Base-by-base conservation (phyloP, 2,888 invertebrate genomes). In the Aethes cnicana region DNA sequence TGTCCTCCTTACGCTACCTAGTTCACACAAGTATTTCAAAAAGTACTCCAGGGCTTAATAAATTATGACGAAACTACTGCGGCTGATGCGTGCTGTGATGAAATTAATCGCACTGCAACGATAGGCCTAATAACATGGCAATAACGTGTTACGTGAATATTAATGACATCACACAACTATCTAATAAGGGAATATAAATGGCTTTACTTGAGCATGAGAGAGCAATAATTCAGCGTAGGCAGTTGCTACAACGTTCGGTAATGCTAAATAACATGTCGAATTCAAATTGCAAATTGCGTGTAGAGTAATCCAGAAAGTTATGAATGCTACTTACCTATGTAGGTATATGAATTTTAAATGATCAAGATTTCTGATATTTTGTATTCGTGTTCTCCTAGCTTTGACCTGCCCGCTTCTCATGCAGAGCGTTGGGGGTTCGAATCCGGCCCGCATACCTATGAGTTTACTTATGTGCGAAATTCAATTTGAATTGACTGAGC, bases 221-320 rank as follows among this genome's bases (percentile, higher is more conserved):
- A 14, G 9, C 28, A 32, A 44, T 50, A 23, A 30, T 17, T 11
- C 12, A 37, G 28, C 18, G 36, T 6, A 18, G 30, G 37, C 16
- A 23, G 17, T 16, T 44, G 14, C 18, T 18, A 12, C 18, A 35
- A 18, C n/a, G 18, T 17, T 18, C n/a, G 12, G 17, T 12, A 11
- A 28, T 11, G 62, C 47, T 42, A 59, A 52, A 68, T 48, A 57
- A 57, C 56, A 54, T 62, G 56, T 55, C 32, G 55, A 56, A 53
- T 56, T 42, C 37, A 47, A 42, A 61, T 59, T 58, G 57, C 14
- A 3, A 5, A 8, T 37, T 14, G 21, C 23, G 37, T 35, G 23
- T 37, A 23, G 14, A 12, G 21, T n/a, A n/a, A n/a, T n/a, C n/a
- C n/a, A n/a, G n/a, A n/a, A n/a, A n/a, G n/a, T n/a, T n/a, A n/a